These are phyloP conservation scores for Meta bourneti DNA, from an alignment of 2,888 invertebrate genomes.

Conservation along the genomic window DNA sequence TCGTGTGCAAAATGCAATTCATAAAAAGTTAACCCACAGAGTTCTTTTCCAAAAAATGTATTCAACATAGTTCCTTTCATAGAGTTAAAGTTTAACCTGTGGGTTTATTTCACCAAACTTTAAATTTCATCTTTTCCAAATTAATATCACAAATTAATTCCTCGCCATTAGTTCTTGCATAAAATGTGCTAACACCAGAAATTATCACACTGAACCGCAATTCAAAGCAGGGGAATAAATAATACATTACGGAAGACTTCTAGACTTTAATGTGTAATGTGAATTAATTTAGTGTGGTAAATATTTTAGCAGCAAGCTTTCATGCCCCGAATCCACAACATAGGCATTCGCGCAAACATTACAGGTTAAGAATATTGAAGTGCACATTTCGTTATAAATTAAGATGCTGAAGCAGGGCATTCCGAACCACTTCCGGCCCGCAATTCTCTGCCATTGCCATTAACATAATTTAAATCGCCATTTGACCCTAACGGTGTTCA, in stretches of 20 bases:
- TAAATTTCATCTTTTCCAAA: too few species aligned
- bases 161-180: neutral
- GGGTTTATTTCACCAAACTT: too few species aligned
- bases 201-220: neutral
- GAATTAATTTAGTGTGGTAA: slow-evolving; percentile 7
- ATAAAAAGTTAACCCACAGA: too few species aligned
- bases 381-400: slow-evolving; percentile 42
- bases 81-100: too few species aligned
- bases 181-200: neutral
- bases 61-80: too few species aligned
- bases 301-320: neutral
- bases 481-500: slow-evolving; percentile 31
- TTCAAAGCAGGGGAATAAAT: neutral
- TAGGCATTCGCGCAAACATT: neutral
- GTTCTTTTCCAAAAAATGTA: too few species aligned
- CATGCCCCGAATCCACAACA: neutral
- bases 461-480: slow-evolving; percentile 51
- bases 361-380: slow-evolving; percentile 27
- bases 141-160: too few species aligned
- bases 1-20: too few species aligned
- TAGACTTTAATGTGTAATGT: slow-evolving; percentile 2
- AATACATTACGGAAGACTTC: neutral
- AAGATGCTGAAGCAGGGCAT: slow-evolving; percentile 38
- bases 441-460: slow-evolving; percentile 32
- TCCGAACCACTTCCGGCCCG: slow-evolving; percentile 18